Evolutionary conservation across 2,888 invertebrate species (phyloP), one percentile per base, ranked within the genome.

Genomic region (Hemaris fuciformis): DNA sequence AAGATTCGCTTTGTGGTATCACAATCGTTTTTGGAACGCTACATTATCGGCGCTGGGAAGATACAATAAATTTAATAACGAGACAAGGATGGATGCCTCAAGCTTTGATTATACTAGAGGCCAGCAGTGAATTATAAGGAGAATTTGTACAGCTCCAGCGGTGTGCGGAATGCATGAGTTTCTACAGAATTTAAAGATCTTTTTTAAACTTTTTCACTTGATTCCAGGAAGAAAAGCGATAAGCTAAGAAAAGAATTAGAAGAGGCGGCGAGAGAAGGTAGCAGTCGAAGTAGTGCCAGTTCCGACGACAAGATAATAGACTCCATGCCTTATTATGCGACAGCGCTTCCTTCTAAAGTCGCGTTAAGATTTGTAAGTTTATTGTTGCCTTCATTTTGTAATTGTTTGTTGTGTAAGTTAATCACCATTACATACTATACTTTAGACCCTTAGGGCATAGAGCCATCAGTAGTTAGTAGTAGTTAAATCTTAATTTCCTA

Each of bases 231-330:
- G 93, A 95, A 96, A 81, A 97, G 97, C 84, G 97, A 96, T 70
- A 97, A 96, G 87, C 94, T 99, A 83, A 96, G 97, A 79, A 96
- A 96, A 83, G 98, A 99, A 77, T 89, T 99, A 57, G 98, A 98
- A 87, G 98, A 98, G 80, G 98, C 98, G 20, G 97, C 97, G 0
- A 91, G 94, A 68, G 96, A 96, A 80, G 96, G 97, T 1, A 83
- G 91, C 31, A 87, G 88, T 66, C 77, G 89, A 53, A 87, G 88
- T 72, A 90, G 88, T 41, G 89, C 83, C 67, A 84, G 84, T 72
- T 84, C 77, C 5, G 90, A 89, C 59, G 93, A 88, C 58, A 91
- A 85, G 75, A 85, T 86, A 41, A 75, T 86, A 67, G 93, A 91
- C 20, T 85, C 87, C 34, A 82, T 90, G 70, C 91, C 93, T 23